Base-by-base conservation (phyloP, 2,888 invertebrate species). In the Agonum fuliginosum region DNA sequence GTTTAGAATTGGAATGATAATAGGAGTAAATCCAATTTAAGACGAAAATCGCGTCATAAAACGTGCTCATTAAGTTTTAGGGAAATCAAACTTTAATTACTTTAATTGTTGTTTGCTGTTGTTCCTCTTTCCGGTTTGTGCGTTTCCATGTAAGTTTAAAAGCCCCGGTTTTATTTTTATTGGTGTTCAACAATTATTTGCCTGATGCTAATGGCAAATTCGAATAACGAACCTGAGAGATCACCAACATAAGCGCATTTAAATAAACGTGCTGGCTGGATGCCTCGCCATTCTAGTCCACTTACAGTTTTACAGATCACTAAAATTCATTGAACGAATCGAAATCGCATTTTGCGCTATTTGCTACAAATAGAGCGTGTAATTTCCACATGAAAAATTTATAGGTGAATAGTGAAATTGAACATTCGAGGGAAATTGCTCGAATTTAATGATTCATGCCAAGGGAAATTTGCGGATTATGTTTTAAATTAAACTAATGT, bases 211-310 rank as follows among this genome's bases (percentile, higher is more conserved):
- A 27, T 62, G 58, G 30, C 14, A 10, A 30, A 30, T 62, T 30
- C 12, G 17, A 54, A 10, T 62, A 17, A 62, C 17, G 17, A 62
- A 14, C 20, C 8, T 2, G 17, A 6, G 17, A 30, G 30, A 62
- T 62, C 17, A 62, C 4, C 58, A 14, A n/a, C 30, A 10, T 14
- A 62, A 62, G 17, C 30, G 58, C 30, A 62, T 62, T 62, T 62
- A 27, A 62, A 30, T 30, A 62, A 62, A 62, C 30, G 12, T 1
- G 17, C n/a, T n/a, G 8, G 8, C 30, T 30, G 17, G 3, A 2
- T 14, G 8, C 14, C 54, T 12, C 12, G 17, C 17, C 6, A 14
- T 27, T 27, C 3, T 17, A 8, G 58, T 62, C 27, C 30, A 62
- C 58, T 62, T 62, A 30, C 46, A 62, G 22, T 22, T 51, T 22